Base-by-base conservation (phyloP, 1,140 invertebrate species). In the Campoletis sonorensis region DNA sequence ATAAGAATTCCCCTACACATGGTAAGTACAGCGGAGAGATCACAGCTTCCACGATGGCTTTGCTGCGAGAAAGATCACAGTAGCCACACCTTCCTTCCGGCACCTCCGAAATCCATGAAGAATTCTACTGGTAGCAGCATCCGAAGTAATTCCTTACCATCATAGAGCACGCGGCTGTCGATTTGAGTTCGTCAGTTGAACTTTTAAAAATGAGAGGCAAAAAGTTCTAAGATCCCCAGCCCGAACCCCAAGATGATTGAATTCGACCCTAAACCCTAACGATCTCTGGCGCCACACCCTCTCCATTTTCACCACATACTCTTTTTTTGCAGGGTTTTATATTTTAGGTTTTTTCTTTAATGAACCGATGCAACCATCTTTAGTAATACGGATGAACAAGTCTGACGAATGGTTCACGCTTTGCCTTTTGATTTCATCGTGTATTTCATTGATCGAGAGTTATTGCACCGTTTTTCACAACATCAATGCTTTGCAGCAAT, bases 261-360 rank as follows among this genome's bases (percentile, higher is more conserved):
- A 80, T 61, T 45, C n/a, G 68, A 27, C 26, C 33, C 51, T 37
- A 68, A 27, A 80, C 81, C 82, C 82, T 87, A 87, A 88, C 79
- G 84, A 87, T 68, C 61, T 79, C 68, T 61, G 68, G 81, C 84
- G 82, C 83, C 86, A 86, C 87, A 86, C 82, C 78, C 67, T 71
- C 80, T 73, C 10, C 2, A 11, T 71, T 64, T 51, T 61, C 58
- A 73, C 64, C 76, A 27, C 23, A 58, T 13, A 45, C 8, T 8
- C 11, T 10, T 45, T 82, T 79, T 78, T 75, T 75, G 21, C 58
- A 54, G 23, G 45, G 16, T 81, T 45, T 49, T 51, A 11, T 45
- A 45, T 45, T 45, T 45, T 45, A 45, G 51, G 3, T 18, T 4
- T 54, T 54, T 21, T 54, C n/a, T 54, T 54, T 54, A 8, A n/a